Conservation (phyloP, 53 echinoderm and acorn worm species). For the Luidia sarsii region DNA sequence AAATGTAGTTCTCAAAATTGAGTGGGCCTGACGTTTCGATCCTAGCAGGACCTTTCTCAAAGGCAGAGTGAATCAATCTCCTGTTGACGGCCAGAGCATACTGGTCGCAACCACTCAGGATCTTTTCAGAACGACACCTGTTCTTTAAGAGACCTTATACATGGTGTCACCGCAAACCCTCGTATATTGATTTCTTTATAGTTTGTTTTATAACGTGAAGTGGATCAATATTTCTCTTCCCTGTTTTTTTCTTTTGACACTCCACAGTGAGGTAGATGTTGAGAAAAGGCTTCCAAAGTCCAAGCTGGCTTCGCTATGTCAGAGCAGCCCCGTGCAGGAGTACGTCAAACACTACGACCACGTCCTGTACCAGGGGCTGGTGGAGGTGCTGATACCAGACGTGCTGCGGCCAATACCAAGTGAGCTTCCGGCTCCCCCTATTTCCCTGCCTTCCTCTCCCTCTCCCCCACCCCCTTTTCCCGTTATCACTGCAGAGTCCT, state of each 20-base stretch:
- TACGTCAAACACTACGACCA: slow-evolving; percentile 98
- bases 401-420: slow-evolving; percentile 99
- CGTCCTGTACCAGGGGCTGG: slow-evolving; percentile 93
- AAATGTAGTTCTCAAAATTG: too few relatives aligned
- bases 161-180: too few relatives aligned
- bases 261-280: slow-evolving; percentile 74
- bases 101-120: background rate
- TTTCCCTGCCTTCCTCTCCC: too few relatives aligned
- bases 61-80: too few relatives aligned
- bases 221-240: background rate
- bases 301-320: slow-evolving; percentile 80
- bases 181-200: background rate
- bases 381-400: slow-evolving; percentile 97
- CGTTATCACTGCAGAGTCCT: too few relatives aligned
- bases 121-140: too few relatives aligned
- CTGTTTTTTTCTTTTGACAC: slow-evolving; percentile 14
- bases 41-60: too few relatives aligned
- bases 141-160: too few relatives aligned
- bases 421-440: too few relatives aligned
- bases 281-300: slow-evolving; percentile 85
- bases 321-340: slow-evolving; percentile 78
- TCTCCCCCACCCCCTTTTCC: too few relatives aligned
- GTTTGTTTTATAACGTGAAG: background rate
- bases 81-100: too few relatives aligned
- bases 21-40: too few relatives aligned